These are phyloP conservation scores for Coboldia fuscipes DNA, from an alignment of 1,140 invertebrate genomes.

Conservation along the genomic window DNA sequence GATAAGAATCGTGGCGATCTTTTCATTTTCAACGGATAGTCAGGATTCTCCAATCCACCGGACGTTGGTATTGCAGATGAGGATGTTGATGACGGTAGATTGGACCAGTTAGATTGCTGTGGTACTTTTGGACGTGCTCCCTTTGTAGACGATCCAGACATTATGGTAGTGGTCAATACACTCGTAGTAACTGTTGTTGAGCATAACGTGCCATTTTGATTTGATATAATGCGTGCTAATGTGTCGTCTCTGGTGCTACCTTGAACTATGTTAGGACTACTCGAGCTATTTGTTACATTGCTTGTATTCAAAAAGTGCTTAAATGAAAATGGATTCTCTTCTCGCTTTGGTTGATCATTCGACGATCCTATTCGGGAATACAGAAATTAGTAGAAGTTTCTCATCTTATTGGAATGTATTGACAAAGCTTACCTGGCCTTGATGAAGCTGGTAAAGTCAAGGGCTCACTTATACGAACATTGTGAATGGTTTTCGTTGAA, in stretches of 20 bases:
- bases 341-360: constrained; percentile 28
- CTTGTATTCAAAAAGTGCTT: constrained; percentile 51
- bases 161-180: constrained; percentile 4
- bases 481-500: too few relatives aligned
- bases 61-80: constrained; percentile 3
- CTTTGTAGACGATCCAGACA: constrained; percentile 10
- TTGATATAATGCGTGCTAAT: background rate
- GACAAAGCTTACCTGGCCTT: too few relatives aligned
- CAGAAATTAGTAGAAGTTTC: too few relatives aligned
- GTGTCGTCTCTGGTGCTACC: constrained; percentile 9
- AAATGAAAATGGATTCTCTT: constrained; percentile 58
- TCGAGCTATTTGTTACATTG: background rate
- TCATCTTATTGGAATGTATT: too few relatives aligned
- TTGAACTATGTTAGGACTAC: constrained; percentile 6
- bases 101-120: constrained; percentile 13
- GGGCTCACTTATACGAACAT: too few relatives aligned
- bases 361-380: too few relatives aligned
- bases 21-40: constrained; percentile 18
- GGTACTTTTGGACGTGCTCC: constrained; percentile 19
- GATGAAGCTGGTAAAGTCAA: too few relatives aligned
- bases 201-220: background rate
- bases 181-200: background rate
- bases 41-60: constrained; percentile 5
- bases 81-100: background rate
- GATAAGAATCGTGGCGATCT: constrained; percentile 20